A percentile compares a stretch with the other conserved stretches of the same genome.
phyloP scores from a whole-genome alignment of 1,140 invertebrate genomes.

The Sitodiplosis mosellana region DNA sequence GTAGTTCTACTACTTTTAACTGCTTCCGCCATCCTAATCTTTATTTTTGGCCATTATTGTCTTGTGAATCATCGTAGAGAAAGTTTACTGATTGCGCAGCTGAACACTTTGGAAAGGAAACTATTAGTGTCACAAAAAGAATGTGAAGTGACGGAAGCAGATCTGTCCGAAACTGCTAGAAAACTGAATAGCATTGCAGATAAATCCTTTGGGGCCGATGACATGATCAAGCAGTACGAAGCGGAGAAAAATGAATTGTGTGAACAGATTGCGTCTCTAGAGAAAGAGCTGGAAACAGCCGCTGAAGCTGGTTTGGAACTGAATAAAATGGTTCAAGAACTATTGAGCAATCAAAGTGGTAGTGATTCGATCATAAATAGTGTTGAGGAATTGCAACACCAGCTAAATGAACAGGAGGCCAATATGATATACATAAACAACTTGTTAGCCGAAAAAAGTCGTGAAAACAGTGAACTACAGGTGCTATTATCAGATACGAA shows the following conservation, averaged over 20 bases:
- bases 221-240: conserved; percentile 43
- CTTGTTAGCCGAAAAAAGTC: conserved; percentile 28
- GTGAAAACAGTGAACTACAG: conserved; percentile 31
- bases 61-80: conserved; percentile 52
- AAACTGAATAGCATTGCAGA: conserved; percentile 43
- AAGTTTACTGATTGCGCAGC: conserved; percentile 32
- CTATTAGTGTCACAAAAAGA: conserved; percentile 30
- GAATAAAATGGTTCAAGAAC: conserved; percentile 42
- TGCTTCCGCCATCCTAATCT: conserved; percentile 44
- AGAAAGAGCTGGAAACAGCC: conserved; percentile 42
- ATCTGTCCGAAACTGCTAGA: conserved; percentile 37
- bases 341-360: conserved; percentile 34
- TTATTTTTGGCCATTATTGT: conserved; percentile 57
- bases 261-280: conserved; percentile 33
- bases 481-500: conserved; percentile 27
- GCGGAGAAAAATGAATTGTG: conserved; percentile 35
- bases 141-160: conserved; percentile 37
- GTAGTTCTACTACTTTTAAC: conserved; percentile 36
- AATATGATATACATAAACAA: conserved; percentile 30
- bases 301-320: conserved; percentile 43
- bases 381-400: conserved; percentile 38
- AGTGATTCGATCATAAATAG: conserved; percentile 38
- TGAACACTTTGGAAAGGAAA: conserved; percentile 37
- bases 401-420: conserved; percentile 38
- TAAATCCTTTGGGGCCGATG: conserved; percentile 49